A percentile compares a stretch with the other conserved stretches of the same genome.
These are phyloP conservation scores for Rhamphomyia laevipes DNA, from an alignment of 2,888 invertebrate species.

Conservation along the genomic window DNA sequence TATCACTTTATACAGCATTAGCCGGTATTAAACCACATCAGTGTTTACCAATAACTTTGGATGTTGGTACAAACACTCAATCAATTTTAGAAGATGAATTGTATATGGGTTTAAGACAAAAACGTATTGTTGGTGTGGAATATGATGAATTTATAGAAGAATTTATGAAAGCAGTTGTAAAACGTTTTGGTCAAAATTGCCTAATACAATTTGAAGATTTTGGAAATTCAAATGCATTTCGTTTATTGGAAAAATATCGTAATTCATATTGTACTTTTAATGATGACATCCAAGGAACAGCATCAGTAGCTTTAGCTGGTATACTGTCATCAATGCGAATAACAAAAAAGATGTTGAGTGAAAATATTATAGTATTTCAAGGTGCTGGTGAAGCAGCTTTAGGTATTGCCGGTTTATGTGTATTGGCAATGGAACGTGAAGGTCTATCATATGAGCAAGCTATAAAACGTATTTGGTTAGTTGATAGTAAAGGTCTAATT, in stretches of 20 bases:
- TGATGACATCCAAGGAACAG: conserved; percentile 98
- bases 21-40: conserved; percentile 94
- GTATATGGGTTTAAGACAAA: conserved; percentile 86
- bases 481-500: conserved; percentile 91
- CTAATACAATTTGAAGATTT: conserved; percentile 97
- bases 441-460: conserved; percentile 69
- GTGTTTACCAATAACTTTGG: conserved; percentile 84
- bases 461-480: conserved; percentile 76
- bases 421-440: conserved; percentile 85
- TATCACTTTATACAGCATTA: conserved; percentile 91
- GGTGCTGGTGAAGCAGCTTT: conserved; percentile 96
- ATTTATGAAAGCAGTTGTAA: conserved; percentile 88
- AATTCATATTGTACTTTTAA: conserved; percentile 90
- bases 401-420: conserved; percentile 86
- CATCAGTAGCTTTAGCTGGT: conserved; percentile 91
- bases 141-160: conserved; percentile 95
- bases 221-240: conserved; percentile 93
- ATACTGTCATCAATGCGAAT: conserved; percentile 75
- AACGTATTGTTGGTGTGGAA: conserved; percentile 64
- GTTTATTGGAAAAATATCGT: conserved; percentile 81
- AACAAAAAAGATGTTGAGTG: conserved; percentile 68
- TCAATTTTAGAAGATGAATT: conserved; percentile 79
- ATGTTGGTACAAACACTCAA: conserved; percentile 88
- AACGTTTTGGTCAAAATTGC: conserved; percentile 72
- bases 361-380: conserved; percentile 84